These are phyloP conservation scores for Syngnathus scovelli DNA, from an alignment of 2,113 vertebrate genomes.

Conservation along the genomic window DNA sequence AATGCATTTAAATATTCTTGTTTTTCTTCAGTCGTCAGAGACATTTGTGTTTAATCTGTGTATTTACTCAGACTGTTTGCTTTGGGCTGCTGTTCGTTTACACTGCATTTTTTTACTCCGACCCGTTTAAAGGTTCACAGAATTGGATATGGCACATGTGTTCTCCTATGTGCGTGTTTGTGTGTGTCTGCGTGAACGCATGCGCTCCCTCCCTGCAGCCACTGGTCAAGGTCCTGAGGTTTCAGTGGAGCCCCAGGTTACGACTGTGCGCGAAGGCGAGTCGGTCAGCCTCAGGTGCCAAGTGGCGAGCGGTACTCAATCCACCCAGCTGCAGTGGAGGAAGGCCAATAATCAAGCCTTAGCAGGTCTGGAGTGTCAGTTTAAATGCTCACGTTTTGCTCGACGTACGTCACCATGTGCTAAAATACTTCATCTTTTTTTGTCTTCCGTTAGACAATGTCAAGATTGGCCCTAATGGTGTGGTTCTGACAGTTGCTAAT, in stretches of 20 bases:
- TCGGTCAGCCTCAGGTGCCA: slow-evolving; percentile 81
- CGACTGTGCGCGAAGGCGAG: slow-evolving; percentile 76
- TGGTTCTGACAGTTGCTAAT: slow-evolving; percentile 73
- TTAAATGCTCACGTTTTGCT: neutral
- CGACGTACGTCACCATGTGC: neutral
- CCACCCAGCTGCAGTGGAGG: slow-evolving; percentile 78
- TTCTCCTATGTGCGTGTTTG: neutral
- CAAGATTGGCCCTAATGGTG: slow-evolving; percentile 77
- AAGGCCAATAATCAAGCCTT: slow-evolving; percentile 63
- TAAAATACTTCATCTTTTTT: neutral
- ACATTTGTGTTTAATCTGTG: slow-evolving; percentile 1
- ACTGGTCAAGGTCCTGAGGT: slow-evolving; percentile 78
- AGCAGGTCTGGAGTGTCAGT: slow-evolving; percentile 32
- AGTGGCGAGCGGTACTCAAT: slow-evolving; percentile 59
- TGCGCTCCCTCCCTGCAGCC: slow-evolving; percentile 27
- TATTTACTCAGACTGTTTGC: slow-evolving; percentile 54
- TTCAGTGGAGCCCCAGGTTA: slow-evolving; percentile 76
- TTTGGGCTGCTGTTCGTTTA: slow-evolving; percentile 33
- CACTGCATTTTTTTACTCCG: slow-evolving; percentile 19
- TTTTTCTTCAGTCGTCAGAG: slow-evolving; percentile 15
- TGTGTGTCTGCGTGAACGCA: neutral
- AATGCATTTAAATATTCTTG: neutral
- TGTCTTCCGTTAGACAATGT: slow-evolving; percentile 73
- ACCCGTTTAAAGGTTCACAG: slow-evolving; percentile 43
- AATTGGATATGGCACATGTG: slow-evolving; percentile 7